Conservation (phyloP, 2,888 invertebrate genomes). For the Archips xylosteana region DNA sequence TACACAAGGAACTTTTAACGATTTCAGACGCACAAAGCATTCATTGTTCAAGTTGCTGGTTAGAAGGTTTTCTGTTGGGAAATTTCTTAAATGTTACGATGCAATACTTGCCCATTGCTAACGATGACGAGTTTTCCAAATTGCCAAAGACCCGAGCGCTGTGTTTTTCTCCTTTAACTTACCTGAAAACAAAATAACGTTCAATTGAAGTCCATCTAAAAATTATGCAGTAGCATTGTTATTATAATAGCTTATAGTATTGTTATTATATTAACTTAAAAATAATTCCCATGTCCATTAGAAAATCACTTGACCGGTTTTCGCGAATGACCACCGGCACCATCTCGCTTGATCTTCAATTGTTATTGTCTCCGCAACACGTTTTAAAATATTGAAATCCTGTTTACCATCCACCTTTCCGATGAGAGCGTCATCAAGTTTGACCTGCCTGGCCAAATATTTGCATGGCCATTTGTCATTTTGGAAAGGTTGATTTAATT, state of each 20-base stretch:
- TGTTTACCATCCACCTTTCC: conserved; percentile 65
- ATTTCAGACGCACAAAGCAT: conserved; percentile 53
- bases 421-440: conserved; percentile 77
- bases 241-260: not conserved
- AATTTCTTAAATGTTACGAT: conserved; percentile 23
- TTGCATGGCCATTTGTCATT: conserved; percentile 63
- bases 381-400: conserved; percentile 59
- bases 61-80: conserved; percentile 30
- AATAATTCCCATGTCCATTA: conserved; percentile 36
- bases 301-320: conserved; percentile 54
- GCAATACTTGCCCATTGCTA: conserved; percentile 31
- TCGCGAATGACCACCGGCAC: conserved; percentile 47
- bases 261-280: conserved; percentile 4
- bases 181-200: conserved; percentile 62
- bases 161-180: conserved; percentile 47
- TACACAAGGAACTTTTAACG: conserved; percentile 69
- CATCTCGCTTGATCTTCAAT: conserved; percentile 66
- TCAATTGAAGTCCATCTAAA: conserved; percentile 18
- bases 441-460: conserved; percentile 63
- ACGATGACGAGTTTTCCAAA: conserved; percentile 14
- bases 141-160: not conserved
- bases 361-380: conserved; percentile 62
- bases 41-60: conserved; percentile 34
- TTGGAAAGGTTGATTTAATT: conserved; percentile 44
- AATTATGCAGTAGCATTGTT: not conserved